Conservation (phyloP, 2,113 vertebrate genomes). For the Drymodes brunneopygia region DNA sequence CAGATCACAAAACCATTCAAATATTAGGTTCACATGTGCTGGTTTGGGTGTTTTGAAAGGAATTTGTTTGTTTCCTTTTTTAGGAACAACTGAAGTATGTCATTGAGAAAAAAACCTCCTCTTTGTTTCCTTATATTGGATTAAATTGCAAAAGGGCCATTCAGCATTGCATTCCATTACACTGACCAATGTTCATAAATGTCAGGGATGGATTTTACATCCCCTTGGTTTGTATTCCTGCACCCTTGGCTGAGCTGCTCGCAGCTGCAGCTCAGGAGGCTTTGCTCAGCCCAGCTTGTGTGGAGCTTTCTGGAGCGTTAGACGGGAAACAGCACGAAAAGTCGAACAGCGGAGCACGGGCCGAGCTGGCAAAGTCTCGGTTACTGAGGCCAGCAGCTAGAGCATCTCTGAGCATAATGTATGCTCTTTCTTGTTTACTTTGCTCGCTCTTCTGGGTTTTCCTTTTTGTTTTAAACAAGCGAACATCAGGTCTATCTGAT, state of each 20-base stretch:
- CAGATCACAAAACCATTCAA: background rate
- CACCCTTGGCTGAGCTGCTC: background rate
- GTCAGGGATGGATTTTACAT: background rate
- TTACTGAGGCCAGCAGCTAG: background rate
- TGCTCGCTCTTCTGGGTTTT: background rate
- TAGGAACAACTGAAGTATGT: background rate
- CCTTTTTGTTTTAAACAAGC: background rate
- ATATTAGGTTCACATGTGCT: background rate
- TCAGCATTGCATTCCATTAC: background rate
- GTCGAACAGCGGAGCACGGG: rapidly evolving
- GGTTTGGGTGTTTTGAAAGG: background rate
- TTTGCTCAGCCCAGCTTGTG: rapidly evolving
- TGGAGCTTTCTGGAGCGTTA: background rate
- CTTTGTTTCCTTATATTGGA: background rate
- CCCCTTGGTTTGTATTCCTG: background rate
- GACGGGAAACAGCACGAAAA: background rate
- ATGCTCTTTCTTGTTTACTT: background rate
- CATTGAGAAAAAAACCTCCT: background rate
- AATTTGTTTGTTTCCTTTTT: background rate
- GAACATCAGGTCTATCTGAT: background rate
- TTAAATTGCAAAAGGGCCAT: background rate
- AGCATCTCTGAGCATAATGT: background rate
- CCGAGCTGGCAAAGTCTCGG: background rate
- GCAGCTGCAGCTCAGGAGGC: rapidly evolving
- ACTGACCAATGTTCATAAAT: background rate